A percentile compares a stretch with the other conserved stretches of the same genome.
Evolutionary conservation across 2,888 invertebrate genomes (phyloP).

Genomic region (Amblyjoppa proteus): DNA sequence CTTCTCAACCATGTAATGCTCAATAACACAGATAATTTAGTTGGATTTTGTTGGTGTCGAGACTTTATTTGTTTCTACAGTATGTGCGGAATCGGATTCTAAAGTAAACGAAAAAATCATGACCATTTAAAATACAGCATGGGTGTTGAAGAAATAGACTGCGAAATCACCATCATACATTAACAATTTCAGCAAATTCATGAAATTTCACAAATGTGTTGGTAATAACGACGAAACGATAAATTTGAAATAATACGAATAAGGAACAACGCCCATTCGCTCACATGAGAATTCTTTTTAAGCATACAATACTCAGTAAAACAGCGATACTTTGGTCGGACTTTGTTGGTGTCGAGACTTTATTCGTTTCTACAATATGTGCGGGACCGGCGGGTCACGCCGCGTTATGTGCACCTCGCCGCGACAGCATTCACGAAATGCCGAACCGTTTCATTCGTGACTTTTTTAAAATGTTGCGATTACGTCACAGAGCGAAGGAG

Average conservation of each 20-base stretch:
- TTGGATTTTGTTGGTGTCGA: too few species aligned
- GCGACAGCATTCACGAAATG: slow-evolving; percentile 71
- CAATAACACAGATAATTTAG: too few species aligned
- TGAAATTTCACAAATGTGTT: too few species aligned
- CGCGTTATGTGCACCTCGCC: slow-evolving; percentile 79
- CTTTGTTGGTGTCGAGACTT: slow-evolving; percentile 31
- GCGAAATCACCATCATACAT: too few species aligned
- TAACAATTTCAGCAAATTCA: too few species aligned
- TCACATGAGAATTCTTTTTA: slow-evolving; percentile 64
- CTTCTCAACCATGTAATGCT: too few species aligned
- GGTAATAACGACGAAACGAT: too few species aligned
- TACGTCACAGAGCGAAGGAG: slow-evolving; percentile 77
- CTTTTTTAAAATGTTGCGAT: slow-evolving; percentile 82
- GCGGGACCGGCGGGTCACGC: slow-evolving; percentile 75
- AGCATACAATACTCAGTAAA: slow-evolving; percentile 77
- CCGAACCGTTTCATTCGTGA: slow-evolving; percentile 80
- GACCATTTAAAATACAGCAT: too few species aligned
- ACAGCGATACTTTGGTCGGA: slow-evolving; percentile 24
- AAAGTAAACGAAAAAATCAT: too few species aligned
- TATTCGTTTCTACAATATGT: slow-evolving; percentile 52
- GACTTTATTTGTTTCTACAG: too few species aligned
- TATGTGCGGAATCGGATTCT: too few species aligned
- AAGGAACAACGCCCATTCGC: slow-evolving; percentile 75
- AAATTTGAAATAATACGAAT: slow-evolving; percentile 67
- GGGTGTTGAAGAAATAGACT: too few species aligned